Evolutionary conservation across 2,113 vertebrate species (phyloP).

Genomic region (Felis catus): F.catus_Fca126_mat1.0 CM031423.1:7547001-7547500

Average conservation of each 20-base stretch:
- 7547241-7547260: conserved; percentile 52
- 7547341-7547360: conserved; percentile 85
- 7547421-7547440: conserved; percentile 88
- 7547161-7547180: neutral
- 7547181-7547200: conserved; percentile 19
- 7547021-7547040: too few relatives aligned
- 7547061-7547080: too few relatives aligned
- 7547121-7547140: too few relatives aligned
- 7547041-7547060: too few relatives aligned
- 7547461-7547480: conserved; percentile 94
- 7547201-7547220: conserved; percentile 14
- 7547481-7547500: conserved; percentile 90
- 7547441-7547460: conserved; percentile 90
- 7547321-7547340: conserved; percentile 85
- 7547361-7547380: conserved; percentile 85
- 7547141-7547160: too few relatives aligned
- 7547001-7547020: too few relatives aligned
- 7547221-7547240: conserved; percentile 3
- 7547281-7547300: conserved; percentile 88
- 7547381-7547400: conserved; percentile 95
- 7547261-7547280: conserved; percentile 90
- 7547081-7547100: too few relatives aligned
- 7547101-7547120: too few relatives aligned
- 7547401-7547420: conserved; percentile 92
- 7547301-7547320: conserved; percentile 76